Evolutionary conservation across 2,888 invertebrate species (phyloP), one percentile per base, ranked within the genome.

Genomic region (Parelbella ahira): DNA sequence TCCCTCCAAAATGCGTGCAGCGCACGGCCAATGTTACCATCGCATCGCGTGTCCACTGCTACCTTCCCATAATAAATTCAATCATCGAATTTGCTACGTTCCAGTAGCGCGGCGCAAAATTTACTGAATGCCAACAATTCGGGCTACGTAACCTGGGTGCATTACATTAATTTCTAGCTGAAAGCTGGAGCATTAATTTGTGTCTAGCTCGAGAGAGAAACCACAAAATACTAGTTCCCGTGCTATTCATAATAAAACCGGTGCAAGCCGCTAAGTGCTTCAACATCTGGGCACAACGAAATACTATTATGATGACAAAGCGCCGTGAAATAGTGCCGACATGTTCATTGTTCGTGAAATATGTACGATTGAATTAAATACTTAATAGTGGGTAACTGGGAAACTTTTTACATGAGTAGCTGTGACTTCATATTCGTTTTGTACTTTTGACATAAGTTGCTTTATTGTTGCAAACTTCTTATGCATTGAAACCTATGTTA

Each of bases 111-210:
- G 58, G 57, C 60, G 58, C 63, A 66, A 70, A 75, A 78, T 81
- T 74, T 71, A 72, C 68, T 72, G 74, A 76, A 74, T 67, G 73
- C 76, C 69, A 73, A 76, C 83, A 80, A 76, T 81, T 80, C 76
- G 76, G 34, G 74, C 78, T 67, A 65, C 73, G 74, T 79, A 77
- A 76, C 79, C 75, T 75, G 68, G 80, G 84, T 83, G 79, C 82
- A 84, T 86, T 82, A 82, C 83, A 86, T 84, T 86, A 84, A 84
- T 84, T 81, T 80, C 73, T 63, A 78, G 83, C 81, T 79, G 80
- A 82, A 80, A 84, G 81, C 80, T 63, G 65, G 68, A 73, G 71
- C 80, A 83, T 84, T 84, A 83, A 84, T 86, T 86, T 80, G 83
- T 69, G 82, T 77, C 80, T 77, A 73, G 72, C 72, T 78, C 73